Evolutionary conservation across 2,797 vertebrate species (phyloP).

Genomic region (Anguilla obscura): DNA sequence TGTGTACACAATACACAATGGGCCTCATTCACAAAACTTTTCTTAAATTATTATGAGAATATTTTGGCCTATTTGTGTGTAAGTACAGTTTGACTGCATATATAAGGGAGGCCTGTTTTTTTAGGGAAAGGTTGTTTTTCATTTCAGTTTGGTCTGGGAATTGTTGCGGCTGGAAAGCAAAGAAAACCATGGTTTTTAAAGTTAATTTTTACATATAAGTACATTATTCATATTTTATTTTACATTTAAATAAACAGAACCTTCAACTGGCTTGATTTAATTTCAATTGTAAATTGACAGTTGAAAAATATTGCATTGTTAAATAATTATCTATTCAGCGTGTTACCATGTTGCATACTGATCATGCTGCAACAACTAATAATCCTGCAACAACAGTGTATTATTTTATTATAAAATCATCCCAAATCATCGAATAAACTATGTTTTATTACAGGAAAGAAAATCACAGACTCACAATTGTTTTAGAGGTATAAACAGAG

Average conservation of each 20-base stretch:
- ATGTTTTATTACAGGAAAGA: background rate
- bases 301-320: too few species aligned
- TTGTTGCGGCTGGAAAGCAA: background rate
- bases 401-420: background rate
- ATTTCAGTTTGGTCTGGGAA: background rate
- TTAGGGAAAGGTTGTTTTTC: background rate
- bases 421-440: background rate
- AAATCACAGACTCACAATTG: background rate
- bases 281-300: background rate
- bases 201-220: background rate
- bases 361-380: too few species aligned
- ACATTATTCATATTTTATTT: background rate
- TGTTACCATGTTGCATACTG: too few species aligned
- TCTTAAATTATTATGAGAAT: background rate
- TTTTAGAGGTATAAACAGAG: background rate
- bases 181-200: background rate
- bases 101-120: background rate
- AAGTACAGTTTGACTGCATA: background rate
- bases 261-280: background rate
- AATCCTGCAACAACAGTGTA: background rate
- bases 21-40: too few species aligned
- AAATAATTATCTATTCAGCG: too few species aligned
- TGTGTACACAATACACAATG: background rate
- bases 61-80: background rate
- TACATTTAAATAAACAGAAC: background rate